Evolutionary conservation across 1,140 invertebrate genomes (phyloP).

Genomic region (Drosophila nasuta): DNA sequence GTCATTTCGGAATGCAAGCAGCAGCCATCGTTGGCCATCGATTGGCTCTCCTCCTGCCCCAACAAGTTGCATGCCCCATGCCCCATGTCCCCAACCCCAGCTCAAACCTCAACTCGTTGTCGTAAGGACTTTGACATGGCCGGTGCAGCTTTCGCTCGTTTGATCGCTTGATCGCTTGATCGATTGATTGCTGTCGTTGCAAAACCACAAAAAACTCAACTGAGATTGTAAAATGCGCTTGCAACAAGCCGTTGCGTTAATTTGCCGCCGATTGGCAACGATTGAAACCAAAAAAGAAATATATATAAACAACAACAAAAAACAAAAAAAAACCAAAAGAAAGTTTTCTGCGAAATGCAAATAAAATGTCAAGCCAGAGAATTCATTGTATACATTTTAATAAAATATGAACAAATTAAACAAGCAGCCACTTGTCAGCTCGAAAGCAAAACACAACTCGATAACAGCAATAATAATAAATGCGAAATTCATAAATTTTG

Average conservation of each 20-base stretch:
- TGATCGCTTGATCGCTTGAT: conserved; percentile 83
- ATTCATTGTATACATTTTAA: conserved; percentile 34
- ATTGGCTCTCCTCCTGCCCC: conserved; percentile 57
- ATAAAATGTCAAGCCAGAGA: conserved; percentile 24
- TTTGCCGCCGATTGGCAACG: conserved; percentile 83
- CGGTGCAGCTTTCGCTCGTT: conserved; percentile 79
- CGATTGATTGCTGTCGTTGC: conserved; percentile 81
- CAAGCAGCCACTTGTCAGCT: conserved; percentile 29
- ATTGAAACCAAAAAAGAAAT: conserved; percentile 44
- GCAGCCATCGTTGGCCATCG: conserved; percentile 76
- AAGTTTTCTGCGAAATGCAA: conserved; percentile 55
- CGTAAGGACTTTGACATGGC: conserved; percentile 77
- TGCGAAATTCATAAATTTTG: conserved; percentile 64
- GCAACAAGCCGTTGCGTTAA: conserved; percentile 83
- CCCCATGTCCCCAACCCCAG: background rate
- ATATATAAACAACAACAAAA: conserved; percentile 8
- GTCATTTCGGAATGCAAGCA: conserved; percentile 83
- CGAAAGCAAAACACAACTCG: conserved; percentile 17
- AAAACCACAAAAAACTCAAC: conserved; percentile 29
- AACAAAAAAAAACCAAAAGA: conserved; percentile 41
- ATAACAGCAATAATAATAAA: conserved; percentile 33
- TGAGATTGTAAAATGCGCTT: conserved; percentile 75
- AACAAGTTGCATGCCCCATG: background rate
- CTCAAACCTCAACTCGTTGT: background rate
- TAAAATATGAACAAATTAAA: conserved; percentile 64